Conservation (phyloP, 92 coral and sea anemone species). For the Umimayanthus chanpuru region DNA sequence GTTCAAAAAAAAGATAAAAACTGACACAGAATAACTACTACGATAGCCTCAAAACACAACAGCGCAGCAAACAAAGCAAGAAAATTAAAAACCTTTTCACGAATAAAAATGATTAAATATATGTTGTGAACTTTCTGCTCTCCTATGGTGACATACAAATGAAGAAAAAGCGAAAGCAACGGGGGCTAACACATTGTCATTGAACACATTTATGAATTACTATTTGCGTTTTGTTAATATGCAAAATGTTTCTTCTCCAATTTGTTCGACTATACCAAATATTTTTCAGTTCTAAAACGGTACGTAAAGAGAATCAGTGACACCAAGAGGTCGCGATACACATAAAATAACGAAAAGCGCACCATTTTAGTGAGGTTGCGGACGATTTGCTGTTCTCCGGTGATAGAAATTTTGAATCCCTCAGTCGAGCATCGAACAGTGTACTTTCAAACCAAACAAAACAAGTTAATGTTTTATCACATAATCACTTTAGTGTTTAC, state of each 20-base stretch:
- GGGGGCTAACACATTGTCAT: not conserved
- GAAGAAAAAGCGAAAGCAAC: not conserved
- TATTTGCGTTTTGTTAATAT: not conserved
- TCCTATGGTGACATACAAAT: not conserved
- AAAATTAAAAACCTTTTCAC: not conserved
- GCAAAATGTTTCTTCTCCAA: not conserved
- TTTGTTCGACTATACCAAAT: too few relatives aligned
- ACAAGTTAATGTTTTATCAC: too few relatives aligned
- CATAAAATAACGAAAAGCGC: too few relatives aligned
- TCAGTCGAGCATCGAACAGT: too few relatives aligned
- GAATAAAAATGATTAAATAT: not conserved
- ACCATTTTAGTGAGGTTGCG: too few relatives aligned
- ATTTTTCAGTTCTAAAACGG: not conserved
- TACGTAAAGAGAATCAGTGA: not conserved
- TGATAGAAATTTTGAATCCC: too few relatives aligned
- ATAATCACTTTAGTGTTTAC: too few relatives aligned
- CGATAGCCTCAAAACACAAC: constrained; percentile 4
- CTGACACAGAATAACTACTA: not conserved
- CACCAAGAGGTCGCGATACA: not conserved
- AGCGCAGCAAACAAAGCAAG: constrained; percentile 10
- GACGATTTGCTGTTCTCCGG: too few relatives aligned
- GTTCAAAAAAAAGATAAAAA: not conserved
- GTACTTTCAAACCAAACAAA: too few relatives aligned
- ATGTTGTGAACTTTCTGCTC: not conserved
- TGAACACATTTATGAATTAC: not conserved